These are phyloP conservation scores for Sandelia bainsii DNA, from an alignment of 2,797 vertebrate species.

Conservation along the genomic window DNA sequence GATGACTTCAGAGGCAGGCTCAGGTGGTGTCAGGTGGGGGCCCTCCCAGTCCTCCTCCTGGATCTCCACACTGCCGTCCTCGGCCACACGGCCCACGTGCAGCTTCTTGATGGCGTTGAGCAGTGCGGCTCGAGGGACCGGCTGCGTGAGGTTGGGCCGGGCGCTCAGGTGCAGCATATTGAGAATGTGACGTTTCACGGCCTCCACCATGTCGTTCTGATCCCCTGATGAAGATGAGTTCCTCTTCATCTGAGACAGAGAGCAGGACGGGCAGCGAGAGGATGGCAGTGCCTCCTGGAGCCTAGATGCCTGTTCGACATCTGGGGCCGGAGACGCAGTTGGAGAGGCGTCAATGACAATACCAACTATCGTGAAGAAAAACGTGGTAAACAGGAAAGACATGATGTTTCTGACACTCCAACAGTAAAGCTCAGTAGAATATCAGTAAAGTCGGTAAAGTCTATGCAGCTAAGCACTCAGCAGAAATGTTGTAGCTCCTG, in stretches of 20 bases:
- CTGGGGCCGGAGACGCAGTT: constrained; percentile 69
- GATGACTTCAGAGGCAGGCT: constrained; percentile 94
- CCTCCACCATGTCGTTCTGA: constrained; percentile 94
- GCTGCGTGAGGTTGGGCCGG: constrained; percentile 94
- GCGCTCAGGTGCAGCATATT: constrained; percentile 95
- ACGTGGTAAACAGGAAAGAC: constrained; percentile 83
- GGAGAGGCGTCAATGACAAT: constrained; percentile 84
- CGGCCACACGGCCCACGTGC: constrained; percentile 91
- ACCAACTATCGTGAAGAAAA: constrained; percentile 86
- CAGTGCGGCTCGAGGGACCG: constrained; percentile 92
- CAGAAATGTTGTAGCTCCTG: background rate
- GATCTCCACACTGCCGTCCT: constrained; percentile 93
- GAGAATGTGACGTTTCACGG: constrained; percentile 95
- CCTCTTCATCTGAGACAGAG: constrained; percentile 86
- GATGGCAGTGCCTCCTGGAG: constrained; percentile 20
- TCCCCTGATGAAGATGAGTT: constrained; percentile 70
- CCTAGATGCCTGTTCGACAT: background rate
- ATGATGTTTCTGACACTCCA: constrained; percentile 21
- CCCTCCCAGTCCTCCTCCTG: constrained; percentile 87
- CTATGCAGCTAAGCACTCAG: background rate
- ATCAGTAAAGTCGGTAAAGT: background rate
- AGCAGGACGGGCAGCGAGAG: constrained; percentile 89
- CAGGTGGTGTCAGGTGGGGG: constrained; percentile 81
- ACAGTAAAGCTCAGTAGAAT: background rate
- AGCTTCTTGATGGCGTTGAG: constrained; percentile 94